phyloP scores from a whole-genome alignment of 2,888 invertebrate species.

The Lordiphosa andalusiaca region DNA sequence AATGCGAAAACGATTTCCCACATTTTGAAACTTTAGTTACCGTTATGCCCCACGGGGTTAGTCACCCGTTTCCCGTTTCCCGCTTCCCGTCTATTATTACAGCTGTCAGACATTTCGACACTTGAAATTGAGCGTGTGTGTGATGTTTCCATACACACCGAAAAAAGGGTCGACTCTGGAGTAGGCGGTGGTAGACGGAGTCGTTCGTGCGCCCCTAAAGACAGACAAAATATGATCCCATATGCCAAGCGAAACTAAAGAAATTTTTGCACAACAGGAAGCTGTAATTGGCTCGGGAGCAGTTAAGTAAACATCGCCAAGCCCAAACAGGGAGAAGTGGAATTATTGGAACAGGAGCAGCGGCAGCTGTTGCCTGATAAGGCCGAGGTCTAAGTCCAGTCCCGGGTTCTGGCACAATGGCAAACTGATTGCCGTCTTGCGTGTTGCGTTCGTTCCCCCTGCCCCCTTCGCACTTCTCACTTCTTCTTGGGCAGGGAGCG shows the following conservation, averaged over 20 bases:
- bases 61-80: conserved; percentile 22
- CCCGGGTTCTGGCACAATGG: conserved; percentile 30
- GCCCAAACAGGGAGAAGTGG: conserved; percentile 27
- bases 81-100: conserved; percentile 63
- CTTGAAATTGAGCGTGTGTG: conserved; percentile 63
- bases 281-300: conserved; percentile 61
- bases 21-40: conserved; percentile 51
- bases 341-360: conserved; percentile 23
- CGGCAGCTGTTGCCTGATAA: conserved; percentile 51
- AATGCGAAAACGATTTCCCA: conserved; percentile 61
- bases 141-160: conserved; percentile 55
- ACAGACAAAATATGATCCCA: conserved; percentile 39
- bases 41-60: conserved; percentile 34
- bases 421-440: conserved; percentile 66
- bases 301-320: conserved; percentile 42
- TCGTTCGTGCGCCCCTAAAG: conserved; percentile 13
- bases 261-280: conserved; percentile 62
- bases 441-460: conserved; percentile 28
- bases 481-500: conserved; percentile 9
- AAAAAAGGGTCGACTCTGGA: conserved; percentile 18
- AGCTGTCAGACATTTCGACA: conserved; percentile 69
- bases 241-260: conserved; percentile 13
- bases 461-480: conserved; percentile 7
- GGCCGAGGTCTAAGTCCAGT: conserved; percentile 20
- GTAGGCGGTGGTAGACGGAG: conserved; percentile 43